A percentile compares a stretch with the other conserved stretches of the same genome.
phyloP scores from a whole-genome alignment of 2,797 vertebrate species.

The Spondyliosoma cantharus region DNA sequence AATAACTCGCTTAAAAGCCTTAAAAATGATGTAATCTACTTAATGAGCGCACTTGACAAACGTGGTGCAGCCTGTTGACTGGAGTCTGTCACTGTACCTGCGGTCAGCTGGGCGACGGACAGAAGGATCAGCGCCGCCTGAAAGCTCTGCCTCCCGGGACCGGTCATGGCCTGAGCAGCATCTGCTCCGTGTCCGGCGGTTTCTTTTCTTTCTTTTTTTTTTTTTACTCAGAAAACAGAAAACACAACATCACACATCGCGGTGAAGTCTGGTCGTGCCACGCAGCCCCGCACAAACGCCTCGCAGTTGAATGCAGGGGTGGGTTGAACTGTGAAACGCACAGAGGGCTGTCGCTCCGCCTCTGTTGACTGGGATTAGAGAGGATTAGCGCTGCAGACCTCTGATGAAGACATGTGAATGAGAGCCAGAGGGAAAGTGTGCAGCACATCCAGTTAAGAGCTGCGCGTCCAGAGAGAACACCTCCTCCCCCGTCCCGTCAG shows the following conservation, averaged over 20 bases:
- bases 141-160: conserved; percentile 74
- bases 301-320: conserved; percentile 42
- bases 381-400: conserved; percentile 80
- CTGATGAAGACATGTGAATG: conserved; percentile 78
- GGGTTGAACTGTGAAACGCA: conserved; percentile 51
- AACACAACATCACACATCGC: conserved; percentile 43
- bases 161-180: conserved; percentile 81
- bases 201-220: too few relatives aligned
- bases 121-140: conserved; percentile 81
- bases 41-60: neutral
- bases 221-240: neutral
- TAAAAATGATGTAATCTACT: neutral
- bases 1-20: neutral
- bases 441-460: conserved; percentile 56
- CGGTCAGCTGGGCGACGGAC: conserved; percentile 77
- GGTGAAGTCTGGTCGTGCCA: conserved; percentile 45
- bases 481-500: conserved; percentile 25
- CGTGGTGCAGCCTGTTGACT: neutral
- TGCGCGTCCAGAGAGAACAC: conserved; percentile 27
- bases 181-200: conserved; percentile 64
- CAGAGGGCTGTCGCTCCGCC: conserved; percentile 78
- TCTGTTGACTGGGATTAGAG: conserved; percentile 75
- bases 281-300: conserved; percentile 34
- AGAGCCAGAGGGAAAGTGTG: conserved; percentile 54
- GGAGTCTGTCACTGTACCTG: conserved; percentile 76